A percentile compares a stretch with the other conserved stretches of the same genome.
phyloP scores from a whole-genome alignment of 2,797 vertebrate species.

The Enteromius anoplus region DNA sequence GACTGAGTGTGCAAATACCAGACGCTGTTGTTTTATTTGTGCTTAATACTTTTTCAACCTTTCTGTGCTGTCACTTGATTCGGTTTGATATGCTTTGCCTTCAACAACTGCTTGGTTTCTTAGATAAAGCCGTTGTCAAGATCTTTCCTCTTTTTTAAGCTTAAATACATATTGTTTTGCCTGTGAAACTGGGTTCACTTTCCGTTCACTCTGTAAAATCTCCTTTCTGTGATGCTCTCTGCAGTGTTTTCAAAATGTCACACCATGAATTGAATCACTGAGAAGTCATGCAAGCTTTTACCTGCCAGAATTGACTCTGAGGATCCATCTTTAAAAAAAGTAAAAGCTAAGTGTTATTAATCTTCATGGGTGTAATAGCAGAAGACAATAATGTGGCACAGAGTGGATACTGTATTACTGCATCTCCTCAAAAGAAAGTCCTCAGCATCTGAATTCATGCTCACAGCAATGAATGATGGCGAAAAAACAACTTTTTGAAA shows the following conservation, averaged over 20 bases:
- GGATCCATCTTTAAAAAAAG: neutral
- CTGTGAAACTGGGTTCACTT: conserved; percentile 8
- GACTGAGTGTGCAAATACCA: neutral
- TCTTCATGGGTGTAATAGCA: conserved; percentile 16
- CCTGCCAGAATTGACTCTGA: neutral
- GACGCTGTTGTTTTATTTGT: neutral
- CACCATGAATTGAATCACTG: neutral
- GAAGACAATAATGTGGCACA: conserved; percentile 1
- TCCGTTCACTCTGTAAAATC: neutral
- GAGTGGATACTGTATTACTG: conserved; percentile 1
- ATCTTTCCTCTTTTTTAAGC: neutral
- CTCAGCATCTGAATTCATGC: neutral
- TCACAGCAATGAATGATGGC: conserved; percentile 8
- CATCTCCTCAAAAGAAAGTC: conserved; percentile 2
- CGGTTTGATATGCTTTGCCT: conserved; percentile 1
- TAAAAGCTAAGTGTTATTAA: conserved; percentile 17
- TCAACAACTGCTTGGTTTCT: neutral
- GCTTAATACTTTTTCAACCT: conserved; percentile 20
- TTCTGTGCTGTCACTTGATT: conserved; percentile 14
- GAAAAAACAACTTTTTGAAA: conserved; percentile 14
- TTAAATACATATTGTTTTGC: conserved; percentile 8
- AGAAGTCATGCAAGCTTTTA: neutral
- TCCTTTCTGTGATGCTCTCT: conserved; percentile 16
- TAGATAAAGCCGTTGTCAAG: neutral
- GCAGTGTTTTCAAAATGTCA: neutral